Conservation (phyloP, 1,140 invertebrate species). For the Leptinotarsa defecta region DNA sequence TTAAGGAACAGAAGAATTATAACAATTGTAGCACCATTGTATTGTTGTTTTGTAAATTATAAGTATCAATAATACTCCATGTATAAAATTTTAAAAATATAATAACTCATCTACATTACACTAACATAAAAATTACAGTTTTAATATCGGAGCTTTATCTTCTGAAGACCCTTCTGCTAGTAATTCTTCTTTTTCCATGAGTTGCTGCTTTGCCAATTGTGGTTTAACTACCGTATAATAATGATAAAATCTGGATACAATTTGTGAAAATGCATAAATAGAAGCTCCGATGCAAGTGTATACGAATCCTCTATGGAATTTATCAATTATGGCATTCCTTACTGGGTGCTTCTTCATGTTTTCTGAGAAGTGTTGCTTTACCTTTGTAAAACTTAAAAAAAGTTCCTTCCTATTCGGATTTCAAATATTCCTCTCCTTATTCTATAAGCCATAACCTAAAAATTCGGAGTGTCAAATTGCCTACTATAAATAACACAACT, state of each 20-base stretch:
- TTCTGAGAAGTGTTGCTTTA: neutral
- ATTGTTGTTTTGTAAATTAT: too few relatives aligned
- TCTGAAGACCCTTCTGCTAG: slow-evolving; percentile 58
- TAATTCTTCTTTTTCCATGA: slow-evolving; percentile 56
- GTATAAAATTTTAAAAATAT: neutral
- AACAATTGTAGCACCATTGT: too few relatives aligned
- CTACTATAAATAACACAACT: too few relatives aligned
- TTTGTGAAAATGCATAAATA: slow-evolving; percentile 56
- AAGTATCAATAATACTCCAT: too few relatives aligned
- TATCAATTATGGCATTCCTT: slow-evolving; percentile 56
- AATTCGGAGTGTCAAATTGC: too few relatives aligned
- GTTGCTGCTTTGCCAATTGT: slow-evolving; percentile 55
- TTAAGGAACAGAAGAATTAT: too few relatives aligned
- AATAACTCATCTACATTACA: neutral
- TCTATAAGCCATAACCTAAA: too few relatives aligned
- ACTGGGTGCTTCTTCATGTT: slow-evolving; percentile 58
- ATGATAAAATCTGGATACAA: slow-evolving; percentile 58
- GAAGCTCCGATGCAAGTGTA: slow-evolving; percentile 59
- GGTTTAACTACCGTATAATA: slow-evolving; percentile 59
- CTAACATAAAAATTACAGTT: neutral
- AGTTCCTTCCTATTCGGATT: too few relatives aligned
- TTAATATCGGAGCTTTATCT: slow-evolving; percentile 18
- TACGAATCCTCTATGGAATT: slow-evolving; percentile 60
- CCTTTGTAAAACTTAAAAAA: too few relatives aligned
- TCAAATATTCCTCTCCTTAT: too few relatives aligned